phyloP scores from a whole-genome alignment of 1,140 invertebrate genomes.

The Bicyclus anynana region DNA sequence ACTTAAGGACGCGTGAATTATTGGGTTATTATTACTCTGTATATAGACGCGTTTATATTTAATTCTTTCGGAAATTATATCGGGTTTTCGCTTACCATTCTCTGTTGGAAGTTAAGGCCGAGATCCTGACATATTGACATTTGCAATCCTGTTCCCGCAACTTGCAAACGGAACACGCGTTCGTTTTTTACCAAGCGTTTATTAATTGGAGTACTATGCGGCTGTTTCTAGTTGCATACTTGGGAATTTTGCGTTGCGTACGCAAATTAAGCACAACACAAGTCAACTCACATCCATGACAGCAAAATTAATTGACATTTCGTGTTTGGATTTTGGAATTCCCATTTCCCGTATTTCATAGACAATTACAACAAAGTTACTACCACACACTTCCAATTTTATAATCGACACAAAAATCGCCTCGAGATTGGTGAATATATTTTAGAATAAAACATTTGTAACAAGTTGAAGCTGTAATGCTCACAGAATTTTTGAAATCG shows the following conservation, averaged over 20 bases:
- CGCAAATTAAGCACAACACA: slow-evolving; percentile 58
- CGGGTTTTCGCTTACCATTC: slow-evolving; percentile 62
- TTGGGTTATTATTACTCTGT: background rate
- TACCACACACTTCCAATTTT: background rate
- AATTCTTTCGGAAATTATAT: background rate
- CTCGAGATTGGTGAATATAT: too few species aligned
- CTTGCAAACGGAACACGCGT: slow-evolving; percentile 51
- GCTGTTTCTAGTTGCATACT: slow-evolving; percentile 54
- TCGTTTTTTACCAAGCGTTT: slow-evolving; percentile 30
- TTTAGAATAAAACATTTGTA: too few species aligned
- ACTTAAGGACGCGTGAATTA: background rate
- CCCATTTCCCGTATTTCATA: too few species aligned
- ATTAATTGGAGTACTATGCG: slow-evolving; percentile 36
- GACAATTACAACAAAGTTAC: too few species aligned
- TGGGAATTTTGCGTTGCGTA: slow-evolving; percentile 48
- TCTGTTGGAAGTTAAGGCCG: slow-evolving; percentile 77
- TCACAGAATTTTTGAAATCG: too few species aligned
- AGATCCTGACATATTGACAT: slow-evolving; percentile 78
- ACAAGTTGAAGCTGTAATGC: too few species aligned
- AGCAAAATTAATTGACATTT: slow-evolving; percentile 32
- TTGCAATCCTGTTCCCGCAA: slow-evolving; percentile 68
- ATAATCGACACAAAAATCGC: too few species aligned
- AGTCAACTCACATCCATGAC: slow-evolving; percentile 44
- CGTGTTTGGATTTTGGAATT: background rate
- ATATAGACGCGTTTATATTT: slow-evolving; percentile 1